Evolutionary conservation across 2,113 vertebrate genomes (phyloP), one percentile per base, ranked within the genome.

Genomic region (Typhlomys cinereus): DNA sequence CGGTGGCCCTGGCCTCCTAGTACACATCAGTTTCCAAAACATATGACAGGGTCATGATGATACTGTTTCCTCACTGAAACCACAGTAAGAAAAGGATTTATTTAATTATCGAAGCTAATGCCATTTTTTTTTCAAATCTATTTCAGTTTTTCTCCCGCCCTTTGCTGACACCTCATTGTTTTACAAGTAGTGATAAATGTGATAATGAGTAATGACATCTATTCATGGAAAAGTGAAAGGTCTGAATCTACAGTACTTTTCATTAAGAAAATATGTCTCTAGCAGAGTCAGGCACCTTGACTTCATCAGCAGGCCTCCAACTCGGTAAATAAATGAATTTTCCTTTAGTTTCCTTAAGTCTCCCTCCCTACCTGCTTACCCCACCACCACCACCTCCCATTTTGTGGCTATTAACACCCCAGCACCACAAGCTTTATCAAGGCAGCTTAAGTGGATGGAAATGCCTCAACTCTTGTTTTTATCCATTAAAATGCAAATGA

Each of bases 151-250:
- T 95, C 44, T 48, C 62, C 85, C 57, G 57, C 36, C 69, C 78
- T 11, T 67, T 23, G 0, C 87, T 96, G 94, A 95, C 97, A 97
- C 97, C 95, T 98, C 96, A 97, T 96, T 97, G 97, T 96, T 98
- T 98, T 96, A 97, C 96, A 96, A 97, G 94, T 96, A 96, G 95
- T 97, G 97, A 98, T 97, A 97, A 98, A 97, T 97, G 97, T 97
- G 98, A 97, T 98, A 98, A 98, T 98, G 98, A 98, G 93, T 97
- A 97, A 98, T 97, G 96, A 94, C 96, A 98, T 97, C 98, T 98
- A 97, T 97, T 98, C 96, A 81, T 91, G 95, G 97, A 97, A 46
- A 90, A 98, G 97, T 97, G 97, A 98, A 98, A 97, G 95, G 95
- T 97, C 95, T 98, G 94, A 98, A 98, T 97, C 95, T 96, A 95